Evolutionary conservation across 2,113 vertebrate genomes (phyloP), one percentile per base, ranked within the genome.

Genomic region (Elaphurus davidianus): DNA sequence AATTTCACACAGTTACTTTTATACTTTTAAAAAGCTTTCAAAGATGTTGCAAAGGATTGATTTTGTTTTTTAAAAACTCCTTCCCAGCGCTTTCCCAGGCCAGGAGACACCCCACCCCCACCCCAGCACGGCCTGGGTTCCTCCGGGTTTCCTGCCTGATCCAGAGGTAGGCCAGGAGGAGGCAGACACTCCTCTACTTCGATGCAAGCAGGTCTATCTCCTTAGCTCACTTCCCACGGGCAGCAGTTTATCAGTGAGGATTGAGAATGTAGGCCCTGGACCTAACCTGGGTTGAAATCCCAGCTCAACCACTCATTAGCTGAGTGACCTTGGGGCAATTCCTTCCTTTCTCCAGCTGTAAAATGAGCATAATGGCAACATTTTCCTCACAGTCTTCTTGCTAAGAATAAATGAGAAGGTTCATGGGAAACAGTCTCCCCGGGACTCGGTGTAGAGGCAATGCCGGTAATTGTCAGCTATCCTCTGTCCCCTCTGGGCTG

Each of bases 11-110:
- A 27, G 5, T 83, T 86, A 82, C 13, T 33, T 97, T 90, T 10
- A 17, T 33, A 71, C 19, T 87, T 96, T 94, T 5, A 43, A 95
- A 97, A 67, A 30, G 17, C 30, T 95, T 90, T 45, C 14, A 33
- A 67, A 93, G 33, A 21, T 27, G n/a, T 79, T 64, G 54, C 19
- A 74, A 74, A 71, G 43, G 67, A 55, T 40, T 87, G 90, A 36
- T 76, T 76, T 40, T 91, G 90, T 16, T 76, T 76, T 62, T 78
- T 64, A 64, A 84, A 74, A 23, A 84, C 30, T 64, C 52, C 33
- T 57, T 79, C 10, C 50, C 45, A 59, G 54, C 3, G 7, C 10
- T 93, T 85, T 86, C 40, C 25, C 16, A 45, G 17, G 55, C 33
- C 43, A 50, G n/a, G 55, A 47, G 33, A 8, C 55, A 43, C 12